Evolutionary conservation across 2,113 vertebrate genomes (phyloP), one percentile per base, ranked within the genome.

Genomic region (Hydropotes inermis): DNA sequence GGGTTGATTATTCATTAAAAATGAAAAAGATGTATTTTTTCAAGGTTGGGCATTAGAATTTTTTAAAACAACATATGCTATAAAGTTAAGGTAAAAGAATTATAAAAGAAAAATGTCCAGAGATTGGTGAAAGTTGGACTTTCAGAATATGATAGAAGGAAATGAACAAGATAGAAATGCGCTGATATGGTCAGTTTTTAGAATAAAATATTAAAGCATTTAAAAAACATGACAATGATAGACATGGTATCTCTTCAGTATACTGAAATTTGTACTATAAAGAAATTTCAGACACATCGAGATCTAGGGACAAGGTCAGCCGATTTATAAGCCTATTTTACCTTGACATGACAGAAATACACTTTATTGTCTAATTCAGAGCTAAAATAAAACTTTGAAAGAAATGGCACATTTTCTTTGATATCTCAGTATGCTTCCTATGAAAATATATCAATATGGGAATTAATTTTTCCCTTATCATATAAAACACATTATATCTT

Each of bases 121-220:
- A 45, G n/a, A 47, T 54, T 67, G 55, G 15, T 92, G 17, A 78
- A 95, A 36, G 4, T 79, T 94, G 52, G 58, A 33, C 30, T 67
- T 94, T 95, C 87, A 89, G 58, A 27, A 36, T 76, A 36, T 81
- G 45, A 33, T 86, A 76, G 87, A 91, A 84, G 60, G 90, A 87
- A 78, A 81, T 60, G 89, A 67, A 45, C 5, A 43, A 85, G 52
- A 85, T 61, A 64, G 58, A 30, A 17, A 45, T 67, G 16, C 70
- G 12, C 64, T 81, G 36, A 57, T 74, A 3, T 88, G 45, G 30
- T 94, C 17, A 82, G 19, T 57, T 94, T 82, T 94, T 30, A 89
- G 27, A 92, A 89, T 64, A 39, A 97, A 93, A 87, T 84, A 61
- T 12, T 82, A 47, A 97, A 76, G 36, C 58, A 86, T 84, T 33